A percentile compares a stretch with the other conserved stretches of the same genome.
Evolutionary conservation across 35 echinoderm and acorn worm genomes (phyloP).

Genomic region (Diadema setosum): DNA sequence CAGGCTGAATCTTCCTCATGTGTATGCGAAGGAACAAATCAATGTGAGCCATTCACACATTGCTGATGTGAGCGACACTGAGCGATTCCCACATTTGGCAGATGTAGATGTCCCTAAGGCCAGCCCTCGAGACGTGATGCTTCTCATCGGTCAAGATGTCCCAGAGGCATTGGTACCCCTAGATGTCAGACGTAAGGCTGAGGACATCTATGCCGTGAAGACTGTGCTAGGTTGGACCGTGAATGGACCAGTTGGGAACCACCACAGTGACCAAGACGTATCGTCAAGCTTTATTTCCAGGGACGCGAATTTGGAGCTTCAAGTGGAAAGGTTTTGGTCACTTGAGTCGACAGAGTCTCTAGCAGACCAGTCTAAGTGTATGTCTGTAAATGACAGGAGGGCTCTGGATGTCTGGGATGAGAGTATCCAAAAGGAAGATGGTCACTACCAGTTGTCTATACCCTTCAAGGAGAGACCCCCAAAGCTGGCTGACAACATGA

Average conservation of each 20-base stretch:
- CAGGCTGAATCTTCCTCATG: neutral
- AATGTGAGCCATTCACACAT: neutral
- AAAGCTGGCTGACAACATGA: neutral
- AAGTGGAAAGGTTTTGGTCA: slow-evolving; percentile 32
- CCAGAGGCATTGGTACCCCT: slow-evolving; percentile 18
- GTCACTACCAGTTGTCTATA: slow-evolving; percentile 27
- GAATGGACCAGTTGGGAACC: slow-evolving; percentile 38
- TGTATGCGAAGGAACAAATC: neutral
- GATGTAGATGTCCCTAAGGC: neutral
- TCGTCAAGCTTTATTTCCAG: neutral
- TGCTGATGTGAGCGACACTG: neutral
- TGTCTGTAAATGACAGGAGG: slow-evolving; percentile 17
- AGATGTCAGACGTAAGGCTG: slow-evolving; percentile 11
- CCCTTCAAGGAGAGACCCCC: neutral
- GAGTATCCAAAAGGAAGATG: neutral
- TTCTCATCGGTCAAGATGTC: slow-evolving; percentile 47
- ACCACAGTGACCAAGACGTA: neutral
- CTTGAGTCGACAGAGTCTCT: neutral
- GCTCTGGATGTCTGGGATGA: neutral
- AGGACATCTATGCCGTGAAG: slow-evolving; percentile 18
- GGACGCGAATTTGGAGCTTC: neutral
- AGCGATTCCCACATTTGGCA: neutral
- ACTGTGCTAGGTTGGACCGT: slow-evolving; percentile 47
- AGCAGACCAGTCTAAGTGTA: neutral
- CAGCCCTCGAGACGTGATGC: neutral